phyloP scores from a whole-genome alignment of 37 sponge, comb jelly and placozoan species.

The Bolinopsis microptera region DNA sequence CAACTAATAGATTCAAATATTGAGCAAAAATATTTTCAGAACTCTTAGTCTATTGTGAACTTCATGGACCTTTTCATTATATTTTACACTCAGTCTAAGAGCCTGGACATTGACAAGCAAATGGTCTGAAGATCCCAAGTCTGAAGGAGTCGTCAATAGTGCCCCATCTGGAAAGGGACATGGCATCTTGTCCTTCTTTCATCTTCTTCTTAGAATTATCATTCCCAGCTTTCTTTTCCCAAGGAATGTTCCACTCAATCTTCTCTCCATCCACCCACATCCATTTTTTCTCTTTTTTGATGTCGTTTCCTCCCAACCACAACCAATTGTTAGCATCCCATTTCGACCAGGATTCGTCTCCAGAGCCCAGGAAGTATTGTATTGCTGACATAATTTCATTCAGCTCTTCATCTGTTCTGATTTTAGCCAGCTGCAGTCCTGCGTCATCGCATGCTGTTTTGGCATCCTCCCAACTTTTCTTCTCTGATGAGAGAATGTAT shows the following conservation, averaged over 20 bases:
- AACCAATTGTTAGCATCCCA: not conserved
- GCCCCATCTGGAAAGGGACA: not conserved
- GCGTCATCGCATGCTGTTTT: not conserved
- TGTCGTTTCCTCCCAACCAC: conserved; percentile 14
- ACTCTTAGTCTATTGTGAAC: no score
- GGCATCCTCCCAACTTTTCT: not conserved
- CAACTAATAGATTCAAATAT: no score
- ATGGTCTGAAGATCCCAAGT: not conserved
- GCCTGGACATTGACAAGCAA: conserved; percentile 58
- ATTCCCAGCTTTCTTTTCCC: not conserved
- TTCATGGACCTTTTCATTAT: no score
- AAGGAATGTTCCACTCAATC: conserved; percentile 15
- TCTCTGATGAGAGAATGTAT: conserved; percentile 13
- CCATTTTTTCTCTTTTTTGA: not conserved
- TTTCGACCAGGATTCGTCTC: not conserved
- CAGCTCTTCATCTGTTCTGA: not conserved
- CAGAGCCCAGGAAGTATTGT: not conserved
- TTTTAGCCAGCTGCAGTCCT: conserved; percentile 35
- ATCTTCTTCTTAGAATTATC: not conserved
- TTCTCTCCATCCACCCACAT: conserved; percentile 46
- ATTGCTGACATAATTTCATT: not conserved
- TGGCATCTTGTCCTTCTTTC: not conserved
- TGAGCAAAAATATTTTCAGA: no score
- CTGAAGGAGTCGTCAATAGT: not conserved
- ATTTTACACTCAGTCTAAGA: no score